These are phyloP conservation scores for Bombus confusus DNA, from an alignment of 1,140 invertebrate species.

Conservation along the genomic window DNA sequence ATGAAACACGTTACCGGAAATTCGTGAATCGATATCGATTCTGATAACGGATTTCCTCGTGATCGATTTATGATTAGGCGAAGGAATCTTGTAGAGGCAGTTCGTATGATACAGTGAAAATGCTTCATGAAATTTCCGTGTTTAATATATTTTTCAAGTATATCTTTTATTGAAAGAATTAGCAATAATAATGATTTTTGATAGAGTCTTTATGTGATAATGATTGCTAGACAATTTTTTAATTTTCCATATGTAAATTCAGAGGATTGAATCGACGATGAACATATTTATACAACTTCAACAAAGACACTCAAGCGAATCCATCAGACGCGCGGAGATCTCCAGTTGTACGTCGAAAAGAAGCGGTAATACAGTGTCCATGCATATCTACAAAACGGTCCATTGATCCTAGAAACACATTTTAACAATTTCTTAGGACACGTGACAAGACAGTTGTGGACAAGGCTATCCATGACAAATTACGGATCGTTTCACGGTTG, in stretches of 20 bases:
- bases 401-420: conserved; percentile 28
- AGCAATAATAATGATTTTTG: too few relatives aligned
- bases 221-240: too few relatives aligned
- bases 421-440: conserved; percentile 43
- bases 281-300: too few relatives aligned
- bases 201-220: too few relatives aligned
- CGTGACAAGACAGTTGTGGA: conserved; percentile 45
- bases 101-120: too few relatives aligned
- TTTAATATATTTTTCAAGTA: too few relatives aligned
- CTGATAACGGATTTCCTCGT: background rate
- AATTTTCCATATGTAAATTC: too few relatives aligned
- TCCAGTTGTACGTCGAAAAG: background rate
- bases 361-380: background rate
- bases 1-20: background rate
- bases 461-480: conserved; percentile 70
- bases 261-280: too few relatives aligned
- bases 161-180: too few relatives aligned
- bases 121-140: too few relatives aligned
- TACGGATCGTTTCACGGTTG: conserved; percentile 76
- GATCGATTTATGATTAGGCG: background rate
- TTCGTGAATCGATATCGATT: background rate
- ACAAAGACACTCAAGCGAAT: background rate
- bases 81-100: too few relatives aligned
- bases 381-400: background rate
- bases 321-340: background rate